Evolutionary conservation across 1,140 invertebrate genomes (phyloP).

Genomic region (Megalonaias nervosa): DNA sequence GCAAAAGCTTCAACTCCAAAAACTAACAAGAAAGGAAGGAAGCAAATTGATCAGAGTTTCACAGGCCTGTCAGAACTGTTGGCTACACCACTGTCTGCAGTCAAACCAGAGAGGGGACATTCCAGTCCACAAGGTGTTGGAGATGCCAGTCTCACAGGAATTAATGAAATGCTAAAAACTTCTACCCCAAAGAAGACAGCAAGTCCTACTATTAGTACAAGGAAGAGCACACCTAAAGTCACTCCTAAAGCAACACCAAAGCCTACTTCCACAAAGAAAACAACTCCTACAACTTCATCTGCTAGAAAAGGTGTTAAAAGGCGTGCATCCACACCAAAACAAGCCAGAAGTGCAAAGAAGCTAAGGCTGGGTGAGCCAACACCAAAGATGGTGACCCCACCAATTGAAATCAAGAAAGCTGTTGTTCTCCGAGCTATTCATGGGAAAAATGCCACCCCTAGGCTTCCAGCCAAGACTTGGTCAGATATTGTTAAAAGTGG

Average conservation of each 20-base stretch:
- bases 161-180: no score
- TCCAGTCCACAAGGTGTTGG: no score
- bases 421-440: constrained; percentile 58
- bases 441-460: constrained; percentile 57
- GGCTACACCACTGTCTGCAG: constrained; percentile 32
- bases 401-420: constrained; percentile 22
- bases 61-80: constrained; percentile 40
- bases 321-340: not conserved
- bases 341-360: constrained; percentile 15
- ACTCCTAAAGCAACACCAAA: constrained; percentile 8
- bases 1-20: constrained; percentile 17
- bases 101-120: no score
- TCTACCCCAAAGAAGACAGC: no score
- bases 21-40: constrained; percentile 2
- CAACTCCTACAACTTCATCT: not conserved
- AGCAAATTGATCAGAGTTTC: constrained; percentile 27
- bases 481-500: constrained; percentile 39
- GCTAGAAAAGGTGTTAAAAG: no score
- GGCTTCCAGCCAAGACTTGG: constrained; percentile 35
- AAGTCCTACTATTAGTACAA: not conserved
- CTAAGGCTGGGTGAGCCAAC: constrained; percentile 19
- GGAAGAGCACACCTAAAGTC: not conserved
- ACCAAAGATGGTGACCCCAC: not conserved
- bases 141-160: no score
- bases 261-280: constrained; percentile 13